Conservation (phyloP, 53 echinoderm and acorn worm species). For the Paracentrotus lividus region DNA sequence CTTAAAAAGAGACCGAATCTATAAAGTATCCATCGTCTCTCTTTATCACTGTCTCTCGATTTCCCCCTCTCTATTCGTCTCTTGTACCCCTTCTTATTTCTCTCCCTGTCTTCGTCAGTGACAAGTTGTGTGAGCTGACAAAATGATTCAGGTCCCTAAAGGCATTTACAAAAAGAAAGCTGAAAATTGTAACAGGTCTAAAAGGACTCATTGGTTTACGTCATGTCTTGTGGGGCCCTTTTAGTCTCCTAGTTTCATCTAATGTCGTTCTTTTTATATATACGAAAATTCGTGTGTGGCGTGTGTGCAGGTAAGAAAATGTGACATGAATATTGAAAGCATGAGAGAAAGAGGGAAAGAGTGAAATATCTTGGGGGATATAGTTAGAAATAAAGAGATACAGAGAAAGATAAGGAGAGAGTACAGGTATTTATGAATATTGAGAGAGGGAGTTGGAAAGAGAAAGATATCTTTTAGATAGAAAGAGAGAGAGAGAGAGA, state of each 20-base stretch:
- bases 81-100: background rate
- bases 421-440: background rate
- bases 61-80: background rate
- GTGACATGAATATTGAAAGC: background rate
- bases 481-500: background rate
- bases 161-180: background rate
- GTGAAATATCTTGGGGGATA: background rate
- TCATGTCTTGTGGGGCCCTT: constrained; percentile 16
- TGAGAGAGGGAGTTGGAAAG: background rate
- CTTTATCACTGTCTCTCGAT: background rate
- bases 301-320: background rate
- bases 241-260: background rate
- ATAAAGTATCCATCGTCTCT: constrained; percentile 25
- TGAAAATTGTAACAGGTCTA: constrained; percentile 39
- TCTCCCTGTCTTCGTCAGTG: background rate
- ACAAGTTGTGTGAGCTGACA: constrained; percentile 46
- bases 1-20: constrained; percentile 41
- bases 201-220: constrained; percentile 41
- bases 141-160: constrained; percentile 60
- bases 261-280: background rate
- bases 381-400: background rate
- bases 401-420: background rate
- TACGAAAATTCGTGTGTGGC: background rate
- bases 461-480: too few relatives aligned
- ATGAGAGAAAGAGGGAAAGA: background rate